Conservation (phyloP, 2,113 vertebrate species). For the Meleagris gallopavo region DNA sequence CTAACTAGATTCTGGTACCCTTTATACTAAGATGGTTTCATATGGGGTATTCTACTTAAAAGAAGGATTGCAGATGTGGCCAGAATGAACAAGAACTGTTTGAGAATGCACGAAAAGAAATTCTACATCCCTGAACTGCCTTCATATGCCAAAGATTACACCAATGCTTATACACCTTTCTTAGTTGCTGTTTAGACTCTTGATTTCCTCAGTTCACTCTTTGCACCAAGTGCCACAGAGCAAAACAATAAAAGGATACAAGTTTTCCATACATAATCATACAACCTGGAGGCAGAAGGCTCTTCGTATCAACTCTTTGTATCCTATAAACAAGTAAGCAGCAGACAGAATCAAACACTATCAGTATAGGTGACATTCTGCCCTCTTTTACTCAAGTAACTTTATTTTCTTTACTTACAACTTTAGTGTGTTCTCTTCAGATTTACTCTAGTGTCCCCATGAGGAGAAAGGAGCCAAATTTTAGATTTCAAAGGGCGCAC, state of each 20-base stretch:
- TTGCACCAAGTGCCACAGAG: not conserved
- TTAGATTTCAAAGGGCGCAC: not conserved
- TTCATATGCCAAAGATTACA: not conserved
- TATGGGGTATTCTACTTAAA: not conserved
- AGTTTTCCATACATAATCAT: not conserved
- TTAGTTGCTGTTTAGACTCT: not conserved
- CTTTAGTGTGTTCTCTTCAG: not conserved
- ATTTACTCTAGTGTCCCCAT: not conserved
- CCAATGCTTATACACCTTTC: not conserved
- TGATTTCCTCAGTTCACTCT: not conserved
- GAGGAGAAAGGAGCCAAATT: not conserved
- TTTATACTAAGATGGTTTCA: not conserved
- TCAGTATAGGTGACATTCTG: fast-evolving
- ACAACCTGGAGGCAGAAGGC: not conserved
- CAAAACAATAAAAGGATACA: not conserved
- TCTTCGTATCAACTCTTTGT: not conserved
- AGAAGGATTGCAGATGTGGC: not conserved
- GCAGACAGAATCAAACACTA: not conserved
- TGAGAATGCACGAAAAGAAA: not conserved
- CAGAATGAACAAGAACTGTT: not conserved
- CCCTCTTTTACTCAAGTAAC: not conserved
- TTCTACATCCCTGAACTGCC: not conserved
- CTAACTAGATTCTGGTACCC: not conserved
- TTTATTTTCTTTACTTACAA: too few species aligned
- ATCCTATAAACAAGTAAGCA: not conserved